A percentile compares a stretch with the other conserved stretches of the same genome.
These are phyloP conservation scores for Eledona agricola DNA, from an alignment of 2,888 invertebrate species.

Conservation along the genomic window DNA sequence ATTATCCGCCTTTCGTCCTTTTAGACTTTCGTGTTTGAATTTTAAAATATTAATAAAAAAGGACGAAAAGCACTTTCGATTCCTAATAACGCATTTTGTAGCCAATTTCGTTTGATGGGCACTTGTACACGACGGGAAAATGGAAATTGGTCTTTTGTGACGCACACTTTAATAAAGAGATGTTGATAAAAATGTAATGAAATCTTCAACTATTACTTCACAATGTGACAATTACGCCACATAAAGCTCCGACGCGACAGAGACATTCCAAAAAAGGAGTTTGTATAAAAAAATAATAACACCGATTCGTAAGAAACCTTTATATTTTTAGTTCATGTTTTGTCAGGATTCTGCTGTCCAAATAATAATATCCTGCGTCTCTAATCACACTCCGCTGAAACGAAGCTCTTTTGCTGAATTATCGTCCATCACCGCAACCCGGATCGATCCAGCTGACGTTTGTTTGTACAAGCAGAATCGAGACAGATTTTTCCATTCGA, in stretches of 20 bases:
- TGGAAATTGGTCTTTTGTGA: conserved; percentile 29
- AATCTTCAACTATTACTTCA: conserved; percentile 26
- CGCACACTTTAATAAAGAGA: conserved; percentile 25
- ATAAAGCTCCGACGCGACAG: conserved; percentile 2
- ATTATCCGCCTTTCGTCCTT: conserved; percentile 37
- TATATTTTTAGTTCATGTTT: no score
- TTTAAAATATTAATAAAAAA: conserved; percentile 35
- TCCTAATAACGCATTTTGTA: conserved; percentile 33
- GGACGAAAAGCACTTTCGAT: conserved; percentile 33
- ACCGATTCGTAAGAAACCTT: no score
- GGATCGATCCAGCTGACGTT: conserved; percentile 9
- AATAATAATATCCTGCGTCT: no score
- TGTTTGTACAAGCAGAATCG: conserved; percentile 6
- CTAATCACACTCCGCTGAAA: no score
- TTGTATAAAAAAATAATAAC: no score
- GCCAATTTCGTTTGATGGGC: conserved; percentile 26
- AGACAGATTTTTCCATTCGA: conserved; percentile 7
- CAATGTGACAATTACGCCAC: conserved; percentile 12
- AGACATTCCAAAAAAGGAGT: no score
- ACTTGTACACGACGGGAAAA: conserved; percentile 22
- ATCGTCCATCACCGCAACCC: conserved; percentile 1
- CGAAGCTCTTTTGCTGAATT: no score
- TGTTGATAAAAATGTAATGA: conserved; percentile 27
- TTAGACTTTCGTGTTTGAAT: conserved; percentile 24
- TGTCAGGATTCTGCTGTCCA: no score